Evolutionary conservation across 2,113 vertebrate genomes (phyloP), one percentile per base, ranked within the genome.

Genomic region (Anthoscopus minutus): DNA sequence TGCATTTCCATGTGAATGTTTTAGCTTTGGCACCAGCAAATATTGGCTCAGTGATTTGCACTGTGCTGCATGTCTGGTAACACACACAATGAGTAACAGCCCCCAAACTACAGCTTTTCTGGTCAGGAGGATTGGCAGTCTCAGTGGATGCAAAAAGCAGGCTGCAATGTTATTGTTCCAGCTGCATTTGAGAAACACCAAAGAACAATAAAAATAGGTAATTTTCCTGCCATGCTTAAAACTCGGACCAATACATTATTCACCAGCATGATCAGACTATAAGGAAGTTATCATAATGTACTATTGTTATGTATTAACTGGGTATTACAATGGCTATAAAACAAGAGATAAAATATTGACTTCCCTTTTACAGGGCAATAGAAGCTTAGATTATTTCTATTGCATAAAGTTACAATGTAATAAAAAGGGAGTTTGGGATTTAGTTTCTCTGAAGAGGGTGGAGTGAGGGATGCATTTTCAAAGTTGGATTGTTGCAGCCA

Each of bases 271-370:
- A 95, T 96, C 96, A 94, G 92, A 64, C 81, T 72, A 71, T 94
- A 97, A 95, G 91, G 92, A 94, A 95, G 94, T 97, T 88, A 92
- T 94, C 95, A 94, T 95, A 94, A 92, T 93, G 82, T 81, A 81
- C 86, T 82, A 84, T 72, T 97, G 93, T 94, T 96, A 94, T 89
- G 82, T 90, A 94, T 96, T 89, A 92, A 91, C 66, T 74, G 79
- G 73, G 88, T 96, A 95, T 94, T 89, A 89, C 60, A 92, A 79
- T 56, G 79, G 72, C 89, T 72, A 91, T 96, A 96, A 96, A 95
- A 95, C 91, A 92, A 76, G 83, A 94, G 94, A 94, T 95, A 92
- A 96, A 96, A 94, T 94, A 95, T 82, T 94, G 94, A 95, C 96
- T 91, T 87, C 93, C 76, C 51, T 91, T 96, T 96, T 93, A 90